A percentile compares a stretch with the other conserved stretches of the same genome.
These are phyloP conservation scores for Vicugna pacos DNA, from an alignment of 2,113 vertebrate genomes.

Conservation along the genomic window DNA sequence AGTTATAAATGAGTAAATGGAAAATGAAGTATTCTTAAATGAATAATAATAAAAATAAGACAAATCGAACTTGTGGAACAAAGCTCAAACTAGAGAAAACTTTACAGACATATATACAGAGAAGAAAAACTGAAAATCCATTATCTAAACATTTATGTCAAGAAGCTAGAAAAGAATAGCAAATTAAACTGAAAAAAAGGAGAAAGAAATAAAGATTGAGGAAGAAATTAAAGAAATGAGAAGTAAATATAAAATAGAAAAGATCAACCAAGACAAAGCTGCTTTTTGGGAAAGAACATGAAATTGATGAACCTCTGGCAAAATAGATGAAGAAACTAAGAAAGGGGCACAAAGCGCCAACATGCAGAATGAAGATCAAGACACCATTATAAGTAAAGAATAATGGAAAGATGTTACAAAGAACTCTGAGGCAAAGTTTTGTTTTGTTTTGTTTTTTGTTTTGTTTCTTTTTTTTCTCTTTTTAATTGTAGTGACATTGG, in stretches of 20 bases:
- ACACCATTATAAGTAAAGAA: not conserved
- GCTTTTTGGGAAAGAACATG: not conserved
- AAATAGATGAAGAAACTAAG: not conserved
- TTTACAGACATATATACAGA: not conserved
- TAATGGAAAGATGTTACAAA: not conserved
- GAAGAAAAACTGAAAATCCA: not conserved
- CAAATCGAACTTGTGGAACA: not conserved
- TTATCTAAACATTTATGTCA: not conserved
- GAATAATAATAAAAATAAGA: not conserved
- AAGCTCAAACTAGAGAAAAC: not conserved
- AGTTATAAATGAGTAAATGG: not conserved
- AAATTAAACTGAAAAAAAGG: not conserved
- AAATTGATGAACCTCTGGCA: not conserved
- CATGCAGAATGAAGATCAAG: not conserved
- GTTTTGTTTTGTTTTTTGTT: not conserved
- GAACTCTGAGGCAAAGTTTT: not conserved
- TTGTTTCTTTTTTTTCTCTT: not conserved
- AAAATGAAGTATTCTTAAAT: constrained; percentile 4
- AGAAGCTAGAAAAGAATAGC: not conserved
- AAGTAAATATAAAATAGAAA: not conserved
- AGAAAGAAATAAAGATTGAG: not conserved
- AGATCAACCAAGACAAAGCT: not conserved
- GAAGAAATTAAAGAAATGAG: not conserved
- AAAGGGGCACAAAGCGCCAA: not conserved
- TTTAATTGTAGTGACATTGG: not conserved